A percentile compares a stretch with the other conserved stretches of the same genome.
These are phyloP conservation scores for Chamaea fasciata DNA, from an alignment of 2,113 vertebrate species.

Conservation along the genomic window DNA sequence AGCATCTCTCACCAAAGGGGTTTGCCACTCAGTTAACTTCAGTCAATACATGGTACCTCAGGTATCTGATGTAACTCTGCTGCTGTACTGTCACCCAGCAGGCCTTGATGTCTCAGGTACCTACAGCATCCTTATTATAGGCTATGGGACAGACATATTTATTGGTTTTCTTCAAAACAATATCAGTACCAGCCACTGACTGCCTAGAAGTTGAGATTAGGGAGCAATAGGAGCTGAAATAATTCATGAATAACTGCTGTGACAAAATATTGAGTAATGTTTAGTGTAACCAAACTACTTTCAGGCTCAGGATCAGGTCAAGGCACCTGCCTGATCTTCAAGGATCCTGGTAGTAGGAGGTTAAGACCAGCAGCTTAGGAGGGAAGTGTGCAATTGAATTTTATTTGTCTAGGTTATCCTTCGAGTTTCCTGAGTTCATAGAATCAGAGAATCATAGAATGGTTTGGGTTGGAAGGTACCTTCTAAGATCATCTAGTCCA, in stretches of 20 bases:
- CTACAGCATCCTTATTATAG: neutral
- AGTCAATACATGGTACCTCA: neutral
- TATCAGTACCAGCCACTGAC: neutral
- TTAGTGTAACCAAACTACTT: neutral
- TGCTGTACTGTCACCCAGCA: neutral
- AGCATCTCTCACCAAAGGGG: neutral
- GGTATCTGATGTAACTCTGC: neutral
- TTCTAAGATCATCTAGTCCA: neutral
- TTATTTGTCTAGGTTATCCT: neutral
- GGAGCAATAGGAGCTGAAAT: neutral
- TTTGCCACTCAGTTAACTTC: neutral
- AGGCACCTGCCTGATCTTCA: neutral
- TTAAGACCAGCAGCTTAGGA: neutral
- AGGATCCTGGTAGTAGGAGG: neutral
- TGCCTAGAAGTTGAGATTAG: neutral
- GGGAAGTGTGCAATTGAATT: neutral
- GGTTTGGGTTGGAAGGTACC: neutral
- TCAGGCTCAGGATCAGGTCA: neutral
- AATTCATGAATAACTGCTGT: neutral
- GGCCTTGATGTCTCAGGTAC: neutral
- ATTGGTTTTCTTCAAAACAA: neutral
- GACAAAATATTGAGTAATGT: neutral
- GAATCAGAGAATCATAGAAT: neutral
- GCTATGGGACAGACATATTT: neutral
- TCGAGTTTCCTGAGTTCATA: neutral